Base-by-base conservation (phyloP, 2,888 invertebrate genomes). In the Andrena bucephala region DNA sequence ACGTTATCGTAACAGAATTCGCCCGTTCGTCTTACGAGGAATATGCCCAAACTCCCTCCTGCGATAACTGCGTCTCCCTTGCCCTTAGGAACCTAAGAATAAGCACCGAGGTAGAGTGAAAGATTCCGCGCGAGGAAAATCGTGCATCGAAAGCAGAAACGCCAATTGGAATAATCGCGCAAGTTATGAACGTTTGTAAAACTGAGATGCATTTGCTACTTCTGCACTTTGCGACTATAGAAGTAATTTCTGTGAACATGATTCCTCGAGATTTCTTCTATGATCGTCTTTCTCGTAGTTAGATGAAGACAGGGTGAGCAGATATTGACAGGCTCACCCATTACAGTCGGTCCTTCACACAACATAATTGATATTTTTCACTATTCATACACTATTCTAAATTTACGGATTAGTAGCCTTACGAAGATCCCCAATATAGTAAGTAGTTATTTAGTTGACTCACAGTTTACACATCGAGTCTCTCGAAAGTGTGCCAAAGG, bases 1-100 rank as follows among this genome's bases (percentile, higher is more conserved):
- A 6, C 60, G 16, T 24, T 27, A 27, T 60, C 50, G 59, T 66
- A 62, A 81, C 65, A 60, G 62, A 70, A 67, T 27, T 33, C 57
- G 29, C 27, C 6, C 8, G 10, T 24, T 48, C 24, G 29, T 20
- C 63, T 42, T 16, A 42, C 33, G 33, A 31, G 42, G 74, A 68
- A 60, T 33, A 66, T 50, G 36, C 5, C 69, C 66, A 54, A 69
- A 13, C 60, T 48, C 60, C 50, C 60, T 63, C 60, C 24, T 16
- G 42, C 42, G 42, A 42, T 42, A 42, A 13, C 42, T 13, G 42
- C 13, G 13, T 16, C 42, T 42, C 42, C 4, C 42, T 42, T 42
- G 42, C 16, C 42, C 42, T 42, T 42, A 5, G 5, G 42, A 50
- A 70, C 57, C 24, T 13, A 27, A 0, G 24, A 52, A 65, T 20